These are phyloP conservation scores for Sphaerodactylus townsendi DNA, from an alignment of 2,113 vertebrate genomes.

Conservation along the genomic window DNA sequence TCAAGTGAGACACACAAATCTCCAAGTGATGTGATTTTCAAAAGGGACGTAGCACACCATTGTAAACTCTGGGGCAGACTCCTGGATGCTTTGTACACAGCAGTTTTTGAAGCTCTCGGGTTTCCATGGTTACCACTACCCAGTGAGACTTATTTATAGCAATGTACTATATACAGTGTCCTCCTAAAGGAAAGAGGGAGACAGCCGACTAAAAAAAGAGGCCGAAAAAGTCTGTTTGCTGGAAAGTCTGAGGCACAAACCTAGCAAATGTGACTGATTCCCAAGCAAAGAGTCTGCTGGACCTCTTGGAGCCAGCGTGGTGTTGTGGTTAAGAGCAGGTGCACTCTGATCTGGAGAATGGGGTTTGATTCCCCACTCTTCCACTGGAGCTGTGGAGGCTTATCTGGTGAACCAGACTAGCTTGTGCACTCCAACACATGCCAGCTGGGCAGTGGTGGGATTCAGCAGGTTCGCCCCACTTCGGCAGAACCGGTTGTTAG, in stretches of 20 bases:
- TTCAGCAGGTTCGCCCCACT: too few species aligned
- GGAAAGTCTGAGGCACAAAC: conserved; percentile 33
- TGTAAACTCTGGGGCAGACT: conserved; percentile 64
- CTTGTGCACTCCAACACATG: too few species aligned
- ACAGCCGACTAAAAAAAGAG: conserved; percentile 68
- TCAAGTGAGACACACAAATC: conserved; percentile 37
- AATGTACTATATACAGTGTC: conserved; percentile 67
- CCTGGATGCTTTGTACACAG: conserved; percentile 52
- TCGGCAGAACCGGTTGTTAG: too few species aligned
- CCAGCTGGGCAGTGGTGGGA: too few species aligned
- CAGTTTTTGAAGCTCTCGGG: conserved; percentile 61
- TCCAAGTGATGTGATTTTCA: conserved; percentile 44
- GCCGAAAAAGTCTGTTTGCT: conserved; percentile 54
- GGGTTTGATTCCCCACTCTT: too few species aligned
- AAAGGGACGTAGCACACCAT: conserved; percentile 47
- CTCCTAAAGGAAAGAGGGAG: conserved; percentile 70
- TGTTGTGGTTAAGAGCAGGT: too few species aligned
- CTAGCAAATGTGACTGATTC: conserved; percentile 48
- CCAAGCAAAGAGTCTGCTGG: not conserved
- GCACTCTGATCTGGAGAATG: too few species aligned
- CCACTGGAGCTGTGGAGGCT: too few species aligned
- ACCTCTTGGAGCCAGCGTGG: too few species aligned
- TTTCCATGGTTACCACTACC: conserved; percentile 75
- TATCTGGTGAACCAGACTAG: too few species aligned
- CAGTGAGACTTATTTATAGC: conserved; percentile 77